Percentiles rank a stretch among this genome's conserved stretches.
Conservation (phyloP, 2,888 invertebrate genomes). For the Pandemis corylana region DNA sequence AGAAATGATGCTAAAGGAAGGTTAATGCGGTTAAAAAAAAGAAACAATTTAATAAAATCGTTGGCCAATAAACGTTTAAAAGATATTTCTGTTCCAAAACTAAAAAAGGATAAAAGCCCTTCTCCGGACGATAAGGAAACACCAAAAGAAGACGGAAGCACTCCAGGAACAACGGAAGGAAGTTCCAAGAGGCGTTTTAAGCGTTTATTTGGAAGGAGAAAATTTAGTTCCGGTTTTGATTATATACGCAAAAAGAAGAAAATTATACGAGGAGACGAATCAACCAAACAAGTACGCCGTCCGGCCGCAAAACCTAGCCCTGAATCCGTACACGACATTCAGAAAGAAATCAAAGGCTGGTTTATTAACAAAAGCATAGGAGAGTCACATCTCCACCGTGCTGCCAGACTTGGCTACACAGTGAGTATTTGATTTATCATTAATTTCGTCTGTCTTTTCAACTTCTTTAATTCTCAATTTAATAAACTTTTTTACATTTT, state of each 20-base stretch:
- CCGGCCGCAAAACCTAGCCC: conserved; percentile 84
- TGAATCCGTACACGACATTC: conserved; percentile 90
- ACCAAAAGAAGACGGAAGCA: conserved; percentile 68
- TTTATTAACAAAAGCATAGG: conserved; percentile 97
- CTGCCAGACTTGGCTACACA: conserved; percentile 94
- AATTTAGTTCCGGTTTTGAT: conserved; percentile 94
- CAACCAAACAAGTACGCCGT: conserved; percentile 74
- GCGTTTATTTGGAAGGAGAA: conserved; percentile 88
- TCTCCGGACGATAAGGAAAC: conserved; percentile 75
- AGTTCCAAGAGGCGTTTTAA: conserved; percentile 85
- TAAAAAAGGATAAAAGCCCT: conserved; percentile 65
- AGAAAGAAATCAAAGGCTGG: conserved; percentile 94
- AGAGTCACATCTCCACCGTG: conserved; percentile 96
- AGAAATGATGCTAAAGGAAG: conserved; percentile 78
- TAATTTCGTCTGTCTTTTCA: not conserved
- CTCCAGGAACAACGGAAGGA: conserved; percentile 63
- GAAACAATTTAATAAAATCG: conserved; percentile 78
- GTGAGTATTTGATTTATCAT: conserved; percentile 78
- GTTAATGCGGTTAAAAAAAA: conserved; percentile 76
- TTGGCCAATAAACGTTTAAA: conserved; percentile 75
- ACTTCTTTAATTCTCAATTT: not conserved
- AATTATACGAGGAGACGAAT: conserved; percentile 84
- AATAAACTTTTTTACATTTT: conserved; percentile 48
- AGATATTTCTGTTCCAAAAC: conserved; percentile 65
- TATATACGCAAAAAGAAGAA: conserved; percentile 96